phyloP scores from a whole-genome alignment of 2,113 vertebrate genomes.

The Crypturellus undulatus region DNA sequence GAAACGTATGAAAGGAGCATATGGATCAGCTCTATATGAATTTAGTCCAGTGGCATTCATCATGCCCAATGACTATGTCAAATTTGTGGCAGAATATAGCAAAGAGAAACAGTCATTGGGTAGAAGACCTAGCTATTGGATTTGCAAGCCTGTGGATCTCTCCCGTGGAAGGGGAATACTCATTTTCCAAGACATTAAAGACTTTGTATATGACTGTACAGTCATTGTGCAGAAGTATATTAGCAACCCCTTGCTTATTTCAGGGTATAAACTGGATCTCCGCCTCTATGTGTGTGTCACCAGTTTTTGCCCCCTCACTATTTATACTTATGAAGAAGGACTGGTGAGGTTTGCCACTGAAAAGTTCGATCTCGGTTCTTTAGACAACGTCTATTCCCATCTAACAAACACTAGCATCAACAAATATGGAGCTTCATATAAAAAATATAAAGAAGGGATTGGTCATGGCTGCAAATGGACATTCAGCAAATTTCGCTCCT shows the following conservation, averaged over 20 bases:
- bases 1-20: constrained; percentile 78
- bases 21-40: constrained; percentile 74
- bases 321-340: constrained; percentile 84
- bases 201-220: constrained; percentile 78
- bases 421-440: constrained; percentile 78
- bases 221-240: constrained; percentile 83
- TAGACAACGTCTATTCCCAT: constrained; percentile 80
- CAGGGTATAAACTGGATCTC: constrained; percentile 86
- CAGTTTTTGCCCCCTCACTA: constrained; percentile 82
- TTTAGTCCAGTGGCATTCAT: constrained; percentile 82
- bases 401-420: constrained; percentile 89
- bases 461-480: constrained; percentile 85
- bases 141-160: constrained; percentile 83
- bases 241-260: constrained; percentile 83
- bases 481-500: constrained; percentile 81
- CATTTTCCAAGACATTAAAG: constrained; percentile 82
- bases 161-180: constrained; percentile 84
- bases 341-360: constrained; percentile 84
- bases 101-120: constrained; percentile 50
- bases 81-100: constrained; percentile 79
- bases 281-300: constrained; percentile 85
- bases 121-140: constrained; percentile 76
- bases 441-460: constrained; percentile 77
- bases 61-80: constrained; percentile 81
- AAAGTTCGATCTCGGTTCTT: constrained; percentile 79